A percentile compares a stretch with the other conserved stretches of the same genome.
Evolutionary conservation across 2,888 invertebrate genomes (phyloP).

Genomic region (Heliconius charithonia): DNA sequence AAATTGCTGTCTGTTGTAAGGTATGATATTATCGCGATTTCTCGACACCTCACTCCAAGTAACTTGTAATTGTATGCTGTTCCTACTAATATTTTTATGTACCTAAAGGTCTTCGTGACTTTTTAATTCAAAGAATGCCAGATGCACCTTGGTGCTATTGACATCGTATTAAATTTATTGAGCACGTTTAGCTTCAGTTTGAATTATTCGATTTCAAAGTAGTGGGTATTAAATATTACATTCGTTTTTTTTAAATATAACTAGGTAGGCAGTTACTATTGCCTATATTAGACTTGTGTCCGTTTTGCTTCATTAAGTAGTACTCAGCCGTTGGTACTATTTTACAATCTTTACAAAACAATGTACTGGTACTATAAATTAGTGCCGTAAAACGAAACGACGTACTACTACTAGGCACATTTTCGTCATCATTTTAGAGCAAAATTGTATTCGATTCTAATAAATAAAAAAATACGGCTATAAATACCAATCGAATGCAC

Average conservation of each 20-base stretch:
- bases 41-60: constrained; percentile 58
- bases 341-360: not conserved
- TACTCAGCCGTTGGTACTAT: not conserved
- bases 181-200: constrained; percentile 12
- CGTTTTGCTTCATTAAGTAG: not conserved
- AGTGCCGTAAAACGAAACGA: not conserved
- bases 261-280: not conserved
- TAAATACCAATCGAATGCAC: not conserved
- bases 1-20: constrained; percentile 66
- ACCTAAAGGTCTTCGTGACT: constrained; percentile 7
- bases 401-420: not conserved
- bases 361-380: not conserved
- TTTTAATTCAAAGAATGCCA: constrained; percentile 18
- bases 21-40: constrained; percentile 74
- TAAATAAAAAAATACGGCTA: too few species aligned
- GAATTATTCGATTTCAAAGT: not conserved
- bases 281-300: not conserved
- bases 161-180: constrained; percentile 12
- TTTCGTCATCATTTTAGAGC: not conserved
- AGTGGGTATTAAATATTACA: not conserved
- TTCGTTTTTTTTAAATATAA: not conserved
- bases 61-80: constrained; percentile 35
- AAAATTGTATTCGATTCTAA: not conserved
- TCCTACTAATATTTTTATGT: constrained; percentile 2
- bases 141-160: constrained; percentile 12